Percentiles rank a stretch among this genome's conserved stretches.
Evolutionary conservation across 2,797 vertebrate genomes (phyloP).

Genomic region (Ambastaia sidthimunki): DNA sequence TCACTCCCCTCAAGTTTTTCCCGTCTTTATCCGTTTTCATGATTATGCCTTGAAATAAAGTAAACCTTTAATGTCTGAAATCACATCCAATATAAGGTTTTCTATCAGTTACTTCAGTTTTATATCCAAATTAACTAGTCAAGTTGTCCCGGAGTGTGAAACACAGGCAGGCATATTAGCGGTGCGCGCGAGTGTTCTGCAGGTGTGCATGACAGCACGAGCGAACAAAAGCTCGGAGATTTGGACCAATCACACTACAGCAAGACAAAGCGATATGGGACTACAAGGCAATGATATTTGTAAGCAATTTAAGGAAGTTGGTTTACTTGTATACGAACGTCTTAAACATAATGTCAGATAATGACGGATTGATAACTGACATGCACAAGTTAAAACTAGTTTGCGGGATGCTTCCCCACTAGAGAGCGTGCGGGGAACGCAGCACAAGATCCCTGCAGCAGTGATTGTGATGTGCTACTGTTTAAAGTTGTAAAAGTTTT

Average conservation of each 20-base stretch:
- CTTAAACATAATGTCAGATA: too few relatives aligned
- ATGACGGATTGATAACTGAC: too few relatives aligned
- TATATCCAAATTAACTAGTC: constrained; percentile 12
- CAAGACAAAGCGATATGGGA: constrained; percentile 35
- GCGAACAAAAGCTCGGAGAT: constrained; percentile 33
- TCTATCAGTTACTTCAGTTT: background rate
- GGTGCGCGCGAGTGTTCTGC: constrained; percentile 44
- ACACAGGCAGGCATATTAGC: background rate
- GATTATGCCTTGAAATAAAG: background rate
- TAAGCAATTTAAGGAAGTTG: background rate
- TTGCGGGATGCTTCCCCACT: background rate
- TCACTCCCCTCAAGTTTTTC: constrained; percentile 60
- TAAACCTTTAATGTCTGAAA: background rate
- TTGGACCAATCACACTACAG: constrained; percentile 53
- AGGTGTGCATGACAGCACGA: constrained; percentile 62
- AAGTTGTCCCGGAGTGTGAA: constrained; percentile 19
- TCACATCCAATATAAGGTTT: constrained; percentile 16
- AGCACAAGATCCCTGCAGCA: background rate
- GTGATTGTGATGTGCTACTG: background rate
- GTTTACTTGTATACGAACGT: background rate
- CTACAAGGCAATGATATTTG: background rate
- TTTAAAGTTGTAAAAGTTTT: background rate
- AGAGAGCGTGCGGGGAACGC: constrained; percentile 15
- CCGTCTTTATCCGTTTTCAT: constrained; percentile 68
- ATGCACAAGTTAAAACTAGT: too few relatives aligned